Conservation (phyloP, 1,140 invertebrate species). For the Goniozus legneri region DNA sequence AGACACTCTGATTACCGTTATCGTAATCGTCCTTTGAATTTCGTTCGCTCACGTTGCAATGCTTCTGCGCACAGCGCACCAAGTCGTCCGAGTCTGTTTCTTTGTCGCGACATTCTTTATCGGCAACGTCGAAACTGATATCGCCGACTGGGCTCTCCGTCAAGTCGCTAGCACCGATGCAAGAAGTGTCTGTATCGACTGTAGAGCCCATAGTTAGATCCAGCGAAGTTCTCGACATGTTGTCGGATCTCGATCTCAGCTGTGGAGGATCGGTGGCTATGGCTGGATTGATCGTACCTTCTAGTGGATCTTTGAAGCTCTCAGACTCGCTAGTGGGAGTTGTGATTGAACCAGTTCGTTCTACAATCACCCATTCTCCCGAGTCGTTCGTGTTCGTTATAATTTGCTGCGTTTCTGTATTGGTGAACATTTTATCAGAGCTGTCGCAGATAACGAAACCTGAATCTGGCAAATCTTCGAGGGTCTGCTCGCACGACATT, state of each 20-base stretch:
- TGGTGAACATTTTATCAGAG: conserved; percentile 44
- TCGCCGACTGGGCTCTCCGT: conserved; percentile 35
- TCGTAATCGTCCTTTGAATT: conserved; percentile 11
- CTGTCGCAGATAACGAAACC: conserved; percentile 46
- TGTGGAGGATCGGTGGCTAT: conserved; percentile 35
- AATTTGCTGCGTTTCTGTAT: conserved; percentile 33
- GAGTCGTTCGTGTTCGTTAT: conserved; percentile 38
- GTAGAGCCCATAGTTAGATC: conserved; percentile 44
- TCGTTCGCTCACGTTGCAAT: not conserved
- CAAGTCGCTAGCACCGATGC: conserved; percentile 39
- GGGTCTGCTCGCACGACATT: conserved; percentile 48
- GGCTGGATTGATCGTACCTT: conserved; percentile 32
- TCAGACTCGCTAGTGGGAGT: conserved; percentile 37
- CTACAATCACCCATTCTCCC: conserved; percentile 43
- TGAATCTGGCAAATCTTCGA: conserved; percentile 42
- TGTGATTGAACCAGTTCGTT: conserved; percentile 35
- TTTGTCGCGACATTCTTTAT: conserved; percentile 18
- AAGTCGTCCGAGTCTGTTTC: not conserved
- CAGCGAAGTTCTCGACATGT: conserved; percentile 39
- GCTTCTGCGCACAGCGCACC: not conserved
- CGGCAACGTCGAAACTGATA: conserved; percentile 26
- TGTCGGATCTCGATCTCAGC: conserved; percentile 34
- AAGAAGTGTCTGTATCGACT: conserved; percentile 38
- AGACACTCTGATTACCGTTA: conserved; percentile 27
- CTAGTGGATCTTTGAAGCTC: conserved; percentile 38